A percentile compares a stretch with the other conserved stretches of the same genome.
Evolutionary conservation across 1,140 invertebrate genomes (phyloP).

Genomic region (Pogonomyrmex barbatus): DNA sequence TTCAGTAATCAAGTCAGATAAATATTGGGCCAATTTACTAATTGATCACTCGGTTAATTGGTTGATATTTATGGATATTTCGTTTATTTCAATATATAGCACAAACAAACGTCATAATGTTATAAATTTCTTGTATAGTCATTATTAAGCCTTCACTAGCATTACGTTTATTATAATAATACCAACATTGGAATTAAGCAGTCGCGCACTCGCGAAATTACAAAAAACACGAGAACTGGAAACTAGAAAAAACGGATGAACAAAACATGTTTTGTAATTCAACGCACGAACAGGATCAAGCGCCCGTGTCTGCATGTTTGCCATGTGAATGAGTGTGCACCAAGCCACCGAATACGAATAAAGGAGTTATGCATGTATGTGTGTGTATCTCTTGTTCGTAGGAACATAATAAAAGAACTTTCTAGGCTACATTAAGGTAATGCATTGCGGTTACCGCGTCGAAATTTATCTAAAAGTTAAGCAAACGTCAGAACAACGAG

Average conservation of each 20-base stretch:
- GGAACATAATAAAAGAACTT: constrained; percentile 83
- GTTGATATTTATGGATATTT: not conserved
- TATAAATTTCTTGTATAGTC: not conserved
- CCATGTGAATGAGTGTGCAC: constrained; percentile 35
- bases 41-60: not conserved
- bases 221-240: constrained; percentile 46
- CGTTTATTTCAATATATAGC: constrained; percentile 6
- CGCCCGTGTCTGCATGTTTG: constrained; percentile 47
- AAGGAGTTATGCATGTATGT: not conserved
- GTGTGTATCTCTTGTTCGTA: constrained; percentile 43
- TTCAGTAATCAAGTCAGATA: not conserved
- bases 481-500: constrained; percentile 58
- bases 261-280: constrained; percentile 65
- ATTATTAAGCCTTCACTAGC: not conserved
- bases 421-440: constrained; percentile 84
- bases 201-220: constrained; percentile 31
- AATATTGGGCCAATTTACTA: constrained; percentile 43
- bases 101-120: not conserved
- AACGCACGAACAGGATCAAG: constrained; percentile 65
- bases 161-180: constrained; percentile 14
- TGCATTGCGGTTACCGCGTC: constrained; percentile 75
- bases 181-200: constrained; percentile 23
- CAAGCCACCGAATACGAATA: constrained; percentile 44
- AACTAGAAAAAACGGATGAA: constrained; percentile 36
- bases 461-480: constrained; percentile 69